Percentiles rank a stretch among this genome's conserved stretches.
Evolutionary conservation across 1,140 invertebrate genomes (phyloP).

Genomic region (Papilio dardanus): DNA sequence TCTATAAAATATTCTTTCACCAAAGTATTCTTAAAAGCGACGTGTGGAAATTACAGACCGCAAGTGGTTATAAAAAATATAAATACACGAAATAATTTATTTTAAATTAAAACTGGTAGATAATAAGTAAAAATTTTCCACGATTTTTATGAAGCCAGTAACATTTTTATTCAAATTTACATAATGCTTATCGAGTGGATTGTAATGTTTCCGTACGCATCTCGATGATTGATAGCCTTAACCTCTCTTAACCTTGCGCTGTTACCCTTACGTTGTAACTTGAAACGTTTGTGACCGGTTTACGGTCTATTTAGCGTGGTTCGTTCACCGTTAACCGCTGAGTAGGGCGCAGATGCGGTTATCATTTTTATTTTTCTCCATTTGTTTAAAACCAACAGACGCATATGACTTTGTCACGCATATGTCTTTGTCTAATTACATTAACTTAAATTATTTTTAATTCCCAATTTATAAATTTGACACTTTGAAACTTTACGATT

Average conservation of each 20-base stretch:
- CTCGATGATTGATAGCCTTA: slow-evolving; percentile 38
- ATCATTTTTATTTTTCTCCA: slow-evolving; percentile 76
- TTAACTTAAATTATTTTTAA: neutral
- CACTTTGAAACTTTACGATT: no score
- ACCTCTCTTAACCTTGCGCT: slow-evolving; percentile 52
- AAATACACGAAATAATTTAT: neutral
- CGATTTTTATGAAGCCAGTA: neutral
- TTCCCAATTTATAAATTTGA: no score
- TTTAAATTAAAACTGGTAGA: neutral
- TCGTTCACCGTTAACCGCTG: slow-evolving; percentile 65
- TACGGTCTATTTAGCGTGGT: slow-evolving; percentile 67
- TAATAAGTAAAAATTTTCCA: slow-evolving; percentile 19
- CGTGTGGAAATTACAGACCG: neutral
- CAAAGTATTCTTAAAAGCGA: neutral
- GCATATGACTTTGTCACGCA: slow-evolving; percentile 49
- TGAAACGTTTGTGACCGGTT: slow-evolving; percentile 59
- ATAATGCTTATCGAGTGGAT: neutral
- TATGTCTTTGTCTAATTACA: neutral
- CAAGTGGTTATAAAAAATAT: neutral
- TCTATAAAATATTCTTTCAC: no score
- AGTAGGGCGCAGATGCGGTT: slow-evolving; percentile 68
- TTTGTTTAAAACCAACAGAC: slow-evolving; percentile 77
- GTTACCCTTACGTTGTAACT: slow-evolving; percentile 59
- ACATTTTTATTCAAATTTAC: slow-evolving; percentile 14
- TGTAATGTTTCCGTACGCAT: slow-evolving; percentile 30